phyloP scores from a whole-genome alignment of 2,113 vertebrate species.

The Ornithorhynchus anatinus region DNA sequence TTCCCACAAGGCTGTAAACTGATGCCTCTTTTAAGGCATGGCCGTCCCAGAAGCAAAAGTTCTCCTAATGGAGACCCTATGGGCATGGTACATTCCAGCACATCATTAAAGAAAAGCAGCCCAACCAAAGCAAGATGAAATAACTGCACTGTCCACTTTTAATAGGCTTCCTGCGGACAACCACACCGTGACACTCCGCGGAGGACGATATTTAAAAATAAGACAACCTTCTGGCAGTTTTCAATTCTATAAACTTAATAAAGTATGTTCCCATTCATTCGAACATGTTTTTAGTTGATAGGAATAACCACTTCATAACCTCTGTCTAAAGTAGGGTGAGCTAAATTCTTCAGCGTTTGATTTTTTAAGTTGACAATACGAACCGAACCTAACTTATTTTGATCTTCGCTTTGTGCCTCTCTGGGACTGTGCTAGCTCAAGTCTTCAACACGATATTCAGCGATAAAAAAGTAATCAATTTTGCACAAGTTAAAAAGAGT shows the following conservation, averaged over 20 bases:
- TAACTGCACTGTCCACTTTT: constrained; percentile 82
- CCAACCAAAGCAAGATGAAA: constrained; percentile 87
- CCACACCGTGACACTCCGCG: constrained; percentile 58
- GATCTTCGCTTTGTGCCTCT: not conserved
- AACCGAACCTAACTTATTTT: constrained; percentile 32
- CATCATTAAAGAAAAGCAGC: constrained; percentile 89
- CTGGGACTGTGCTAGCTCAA: not conserved
- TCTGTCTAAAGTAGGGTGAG: constrained; percentile 47
- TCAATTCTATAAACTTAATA: constrained; percentile 61
- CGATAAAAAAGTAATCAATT: not conserved
- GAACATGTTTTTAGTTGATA: constrained; percentile 61
- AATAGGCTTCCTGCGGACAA: constrained; percentile 87
- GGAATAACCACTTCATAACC: constrained; percentile 60
- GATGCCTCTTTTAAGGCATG: constrained; percentile 85
- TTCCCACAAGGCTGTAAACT: constrained; percentile 89
- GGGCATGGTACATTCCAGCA: constrained; percentile 91
- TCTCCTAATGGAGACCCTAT: constrained; percentile 93
- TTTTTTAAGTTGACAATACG: constrained; percentile 59
- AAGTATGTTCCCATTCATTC: constrained; percentile 56
- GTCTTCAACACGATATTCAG: accelerated
- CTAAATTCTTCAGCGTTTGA: constrained; percentile 55
- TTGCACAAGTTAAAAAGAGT: too few species aligned
- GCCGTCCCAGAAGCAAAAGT: constrained; percentile 81
- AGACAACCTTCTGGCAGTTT: constrained; percentile 63
- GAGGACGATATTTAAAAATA: constrained; percentile 69